Percentiles rank a stretch among this genome's conserved stretches.
Conservation (phyloP, 2,113 vertebrate species). For the Corvus hawaiiensis region DNA sequence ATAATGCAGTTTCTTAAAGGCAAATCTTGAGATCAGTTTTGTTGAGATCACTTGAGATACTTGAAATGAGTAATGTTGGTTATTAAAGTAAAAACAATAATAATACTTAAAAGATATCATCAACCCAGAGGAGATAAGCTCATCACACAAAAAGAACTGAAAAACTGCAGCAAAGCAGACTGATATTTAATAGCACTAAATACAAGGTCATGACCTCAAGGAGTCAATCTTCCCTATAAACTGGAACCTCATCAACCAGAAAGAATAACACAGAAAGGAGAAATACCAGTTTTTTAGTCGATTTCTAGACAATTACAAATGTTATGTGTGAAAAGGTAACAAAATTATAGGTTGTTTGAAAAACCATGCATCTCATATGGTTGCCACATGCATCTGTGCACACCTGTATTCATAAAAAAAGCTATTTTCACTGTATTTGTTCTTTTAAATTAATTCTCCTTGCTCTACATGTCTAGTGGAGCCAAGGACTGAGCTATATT, state of each 20-base stretch:
- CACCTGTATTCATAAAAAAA: neutral
- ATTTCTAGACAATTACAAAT: neutral
- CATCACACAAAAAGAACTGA: neutral
- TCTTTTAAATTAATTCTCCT: neutral
- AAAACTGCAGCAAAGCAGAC: neutral
- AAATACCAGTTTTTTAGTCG: neutral
- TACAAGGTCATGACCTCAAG: neutral
- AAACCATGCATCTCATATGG: neutral
- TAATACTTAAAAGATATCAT: neutral
- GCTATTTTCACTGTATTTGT: neutral
- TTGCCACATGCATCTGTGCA: neutral
- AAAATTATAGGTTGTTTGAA: neutral
- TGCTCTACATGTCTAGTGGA: neutral
- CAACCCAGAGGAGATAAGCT: neutral
- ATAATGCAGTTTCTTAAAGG: neutral
- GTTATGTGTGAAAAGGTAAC: neutral
- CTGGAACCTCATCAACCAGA: neutral
- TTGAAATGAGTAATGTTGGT: neutral
- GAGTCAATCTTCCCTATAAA: neutral
- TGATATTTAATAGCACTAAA: neutral
- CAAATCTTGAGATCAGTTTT: neutral
- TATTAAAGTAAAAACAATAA: neutral
- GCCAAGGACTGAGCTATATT: neutral
- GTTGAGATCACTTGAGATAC: neutral
- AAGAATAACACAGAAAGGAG: neutral